Evolutionary conservation across 1,140 invertebrate genomes (phyloP).

Genomic region (Leptoteleia sp.): DNA sequence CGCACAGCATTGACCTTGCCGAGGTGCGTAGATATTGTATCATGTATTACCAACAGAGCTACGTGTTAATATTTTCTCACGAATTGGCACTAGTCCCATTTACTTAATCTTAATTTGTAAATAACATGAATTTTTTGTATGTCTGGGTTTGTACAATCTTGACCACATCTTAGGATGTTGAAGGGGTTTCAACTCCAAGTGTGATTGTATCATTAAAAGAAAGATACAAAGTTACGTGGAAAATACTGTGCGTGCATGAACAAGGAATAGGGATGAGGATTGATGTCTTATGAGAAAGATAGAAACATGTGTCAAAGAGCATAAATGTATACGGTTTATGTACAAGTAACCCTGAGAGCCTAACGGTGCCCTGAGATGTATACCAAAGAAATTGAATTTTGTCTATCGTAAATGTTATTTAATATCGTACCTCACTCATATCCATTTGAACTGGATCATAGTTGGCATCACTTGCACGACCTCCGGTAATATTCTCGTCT

Average conservation of each 20-base stretch:
- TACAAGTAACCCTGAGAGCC: conserved; percentile 44
- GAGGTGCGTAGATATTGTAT: conserved; percentile 82
- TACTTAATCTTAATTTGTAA: conserved; percentile 78
- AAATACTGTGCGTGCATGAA: conserved; percentile 3
- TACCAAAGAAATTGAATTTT: conserved; percentile 34
- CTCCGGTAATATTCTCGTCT: conserved; percentile 48
- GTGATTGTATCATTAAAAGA: conserved; percentile 15
- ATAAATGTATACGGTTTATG: conserved; percentile 26
- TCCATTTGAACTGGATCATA: conserved; percentile 83
- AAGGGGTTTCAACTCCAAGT: conserved; percentile 16
- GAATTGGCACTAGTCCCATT: conserved; percentile 81
- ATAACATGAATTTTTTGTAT: conserved; percentile 67
- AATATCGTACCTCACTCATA: conserved; percentile 82
- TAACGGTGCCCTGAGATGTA: conserved; percentile 41
- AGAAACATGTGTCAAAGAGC: not conserved
- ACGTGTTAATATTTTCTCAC: conserved; percentile 82
- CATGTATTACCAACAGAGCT: conserved; percentile 82
- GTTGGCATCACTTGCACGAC: conserved; percentile 79
- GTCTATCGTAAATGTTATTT: conserved; percentile 12
- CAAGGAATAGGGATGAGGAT: not conserved
- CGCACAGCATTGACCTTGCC: conserved; percentile 82
- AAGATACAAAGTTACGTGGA: conserved; percentile 1
- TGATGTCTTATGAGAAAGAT: not conserved
- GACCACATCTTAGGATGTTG: conserved; percentile 19
- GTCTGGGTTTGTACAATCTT: conserved; percentile 38